Evolutionary conservation across 2,113 vertebrate genomes (phyloP).

Genomic region (Archilochus colubris): DNA sequence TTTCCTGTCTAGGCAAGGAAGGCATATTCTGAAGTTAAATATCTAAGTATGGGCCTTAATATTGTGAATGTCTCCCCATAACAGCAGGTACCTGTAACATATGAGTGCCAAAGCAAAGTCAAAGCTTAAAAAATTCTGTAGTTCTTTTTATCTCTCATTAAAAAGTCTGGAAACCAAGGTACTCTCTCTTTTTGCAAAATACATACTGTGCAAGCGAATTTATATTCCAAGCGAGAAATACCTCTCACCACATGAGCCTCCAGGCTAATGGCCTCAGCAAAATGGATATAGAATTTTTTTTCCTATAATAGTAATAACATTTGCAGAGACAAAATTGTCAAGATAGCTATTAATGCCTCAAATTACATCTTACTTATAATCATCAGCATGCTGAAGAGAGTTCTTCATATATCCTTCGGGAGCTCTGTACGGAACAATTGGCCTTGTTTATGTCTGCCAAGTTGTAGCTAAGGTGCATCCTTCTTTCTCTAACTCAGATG

Average conservation of each 20-base stretch:
- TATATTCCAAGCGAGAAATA: not conserved
- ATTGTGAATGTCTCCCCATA: not conserved
- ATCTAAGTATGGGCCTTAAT: not conserved
- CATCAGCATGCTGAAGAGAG: not conserved
- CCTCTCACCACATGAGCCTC: not conserved
- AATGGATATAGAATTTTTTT: not conserved
- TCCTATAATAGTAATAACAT: not conserved
- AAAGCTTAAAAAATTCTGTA: not conserved
- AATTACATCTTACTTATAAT: conserved; percentile 5
- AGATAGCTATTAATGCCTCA: conserved; percentile 8
- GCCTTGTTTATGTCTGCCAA: not conserved
- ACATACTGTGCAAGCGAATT: not conserved
- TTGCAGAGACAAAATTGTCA: conserved; percentile 24
- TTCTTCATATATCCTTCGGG: not conserved
- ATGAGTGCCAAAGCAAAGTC: not conserved
- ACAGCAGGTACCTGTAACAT: not conserved
- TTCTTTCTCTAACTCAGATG: not conserved
- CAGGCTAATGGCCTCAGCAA: conserved; percentile 14
- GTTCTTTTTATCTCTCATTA: not conserved
- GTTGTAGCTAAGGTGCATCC: not conserved
- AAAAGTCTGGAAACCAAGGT: not conserved
- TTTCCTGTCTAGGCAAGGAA: not conserved
- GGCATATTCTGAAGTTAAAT: not conserved
- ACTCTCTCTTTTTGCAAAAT: not conserved
- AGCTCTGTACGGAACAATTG: not conserved